These are phyloP conservation scores for Ginglymostoma cirratum DNA, from an alignment of 2,113 vertebrate species.

Conservation along the genomic window DNA sequence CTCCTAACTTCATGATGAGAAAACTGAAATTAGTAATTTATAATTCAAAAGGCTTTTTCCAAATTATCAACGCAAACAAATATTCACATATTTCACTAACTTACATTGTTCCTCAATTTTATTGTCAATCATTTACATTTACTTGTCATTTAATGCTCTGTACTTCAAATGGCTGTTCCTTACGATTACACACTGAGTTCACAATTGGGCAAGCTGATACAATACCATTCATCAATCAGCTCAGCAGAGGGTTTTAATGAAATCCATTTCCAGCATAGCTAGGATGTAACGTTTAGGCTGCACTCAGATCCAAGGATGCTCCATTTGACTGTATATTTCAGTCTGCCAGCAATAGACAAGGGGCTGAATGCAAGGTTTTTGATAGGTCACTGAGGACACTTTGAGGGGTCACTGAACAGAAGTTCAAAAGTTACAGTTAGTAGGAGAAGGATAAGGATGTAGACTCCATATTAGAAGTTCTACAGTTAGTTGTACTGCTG, in stretches of 20 bases:
- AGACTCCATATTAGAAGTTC: no score
- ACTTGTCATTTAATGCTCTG: not conserved
- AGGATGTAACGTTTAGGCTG: no score
- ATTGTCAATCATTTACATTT: not conserved
- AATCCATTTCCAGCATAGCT: no score
- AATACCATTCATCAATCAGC: not conserved
- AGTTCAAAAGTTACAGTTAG: no score
- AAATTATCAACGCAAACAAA: not conserved
- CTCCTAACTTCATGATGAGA: constrained; percentile 66
- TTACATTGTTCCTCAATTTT: not conserved
- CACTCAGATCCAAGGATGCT: no score
- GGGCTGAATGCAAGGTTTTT: no score
- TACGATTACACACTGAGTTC: not conserved
- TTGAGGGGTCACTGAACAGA: no score
- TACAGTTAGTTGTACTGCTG: no score
- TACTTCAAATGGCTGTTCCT: not conserved
- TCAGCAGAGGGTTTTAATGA: not conserved
- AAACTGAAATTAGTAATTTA: not conserved
- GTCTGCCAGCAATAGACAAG: no score
- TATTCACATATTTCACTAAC: not conserved
- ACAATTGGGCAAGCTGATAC: not conserved
- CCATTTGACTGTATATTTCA: no score
- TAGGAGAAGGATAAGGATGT: no score
- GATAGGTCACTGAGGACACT: no score
- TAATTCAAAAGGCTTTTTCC: not conserved